phyloP scores from a whole-genome alignment of 2,797 vertebrate genomes.

The Sebastes steindachneri region DNA sequence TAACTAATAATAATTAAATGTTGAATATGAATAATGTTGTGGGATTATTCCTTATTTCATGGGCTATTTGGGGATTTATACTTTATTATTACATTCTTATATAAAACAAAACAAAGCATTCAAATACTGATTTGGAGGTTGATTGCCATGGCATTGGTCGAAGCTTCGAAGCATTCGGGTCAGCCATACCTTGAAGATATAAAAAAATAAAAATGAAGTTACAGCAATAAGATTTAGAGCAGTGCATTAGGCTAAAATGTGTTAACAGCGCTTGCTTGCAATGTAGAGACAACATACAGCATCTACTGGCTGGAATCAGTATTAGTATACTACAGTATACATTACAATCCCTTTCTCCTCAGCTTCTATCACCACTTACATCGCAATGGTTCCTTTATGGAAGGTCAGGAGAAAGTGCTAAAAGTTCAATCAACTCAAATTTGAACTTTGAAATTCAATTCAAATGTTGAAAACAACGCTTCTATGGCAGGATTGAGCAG shows the following conservation, averaged over 20 bases:
- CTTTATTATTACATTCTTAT: no score
- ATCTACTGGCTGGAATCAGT: background rate
- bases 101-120: no score
- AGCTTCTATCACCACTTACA: background rate
- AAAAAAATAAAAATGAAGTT: background rate
- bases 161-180: no score
- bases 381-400: background rate
- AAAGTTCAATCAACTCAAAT: background rate
- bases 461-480: background rate
- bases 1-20: no score
- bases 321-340: background rate
- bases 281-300: background rate
- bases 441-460: background rate
- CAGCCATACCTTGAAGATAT: background rate
- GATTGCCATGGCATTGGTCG: no score
- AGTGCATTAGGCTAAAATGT: background rate
- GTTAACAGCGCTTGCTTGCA: background rate
- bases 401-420: background rate
- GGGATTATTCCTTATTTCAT: no score
- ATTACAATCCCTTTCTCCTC: background rate
- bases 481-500: background rate
- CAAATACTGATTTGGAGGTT: no score
- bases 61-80: no score
- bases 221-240: background rate
- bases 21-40: no score